These are phyloP conservation scores for Deilephila elpenor DNA, from an alignment of 2,888 invertebrate species.

Conservation along the genomic window DNA sequence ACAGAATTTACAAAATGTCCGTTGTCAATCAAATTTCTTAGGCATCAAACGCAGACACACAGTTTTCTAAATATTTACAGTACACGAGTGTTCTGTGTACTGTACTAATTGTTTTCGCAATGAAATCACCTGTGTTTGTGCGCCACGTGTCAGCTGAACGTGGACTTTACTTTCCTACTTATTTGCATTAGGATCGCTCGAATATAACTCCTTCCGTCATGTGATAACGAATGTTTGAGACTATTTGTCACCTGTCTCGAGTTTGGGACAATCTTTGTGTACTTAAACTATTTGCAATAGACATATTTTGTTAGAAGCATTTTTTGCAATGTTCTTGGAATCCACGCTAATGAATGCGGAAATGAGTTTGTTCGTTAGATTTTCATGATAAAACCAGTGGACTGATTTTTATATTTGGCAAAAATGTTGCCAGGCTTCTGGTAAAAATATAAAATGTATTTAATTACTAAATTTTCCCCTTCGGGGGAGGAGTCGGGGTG, in stretches of 20 bases:
- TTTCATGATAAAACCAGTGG: too few species aligned
- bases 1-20: too few species aligned
- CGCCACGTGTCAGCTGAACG: background rate
- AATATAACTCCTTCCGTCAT: constrained; percentile 19
- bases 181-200: background rate
- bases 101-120: constrained; percentile 10
- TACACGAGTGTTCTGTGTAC: background rate
- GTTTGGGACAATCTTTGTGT: constrained; percentile 10
- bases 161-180: background rate
- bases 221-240: constrained; percentile 17
- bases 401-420: too few species aligned
- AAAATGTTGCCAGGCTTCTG: too few species aligned
- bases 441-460: too few species aligned
- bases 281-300: background rate
- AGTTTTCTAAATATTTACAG: constrained; percentile 4
- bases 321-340: too few species aligned
- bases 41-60: background rate
- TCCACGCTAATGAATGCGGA: too few species aligned
- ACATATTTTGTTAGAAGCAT: background rate
- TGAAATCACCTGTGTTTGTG: constrained; percentile 23
- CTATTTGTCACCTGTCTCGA: background rate
- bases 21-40: too few species aligned
- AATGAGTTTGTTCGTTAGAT: too few species aligned
- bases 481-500: too few species aligned
- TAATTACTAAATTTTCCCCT: too few species aligned